Percentiles rank a stretch among this genome's conserved stretches.
Evolutionary conservation across 2,113 vertebrate genomes (phyloP).

Genomic region (Lagopus leucura): DNA sequence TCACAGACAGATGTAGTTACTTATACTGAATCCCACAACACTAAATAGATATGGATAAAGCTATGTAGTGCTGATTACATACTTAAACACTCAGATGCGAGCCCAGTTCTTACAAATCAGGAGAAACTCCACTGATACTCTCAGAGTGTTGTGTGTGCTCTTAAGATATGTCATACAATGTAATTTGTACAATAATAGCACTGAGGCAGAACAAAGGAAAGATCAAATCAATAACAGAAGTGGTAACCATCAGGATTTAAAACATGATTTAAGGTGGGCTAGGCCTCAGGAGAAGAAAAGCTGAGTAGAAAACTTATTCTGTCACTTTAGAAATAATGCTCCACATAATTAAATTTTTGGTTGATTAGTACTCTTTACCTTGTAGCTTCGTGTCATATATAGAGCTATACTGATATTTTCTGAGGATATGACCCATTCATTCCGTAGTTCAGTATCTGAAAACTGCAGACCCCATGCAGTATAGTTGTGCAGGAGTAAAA

Average conservation of each 20-base stretch:
- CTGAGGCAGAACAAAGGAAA: neutral
- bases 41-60: neutral
- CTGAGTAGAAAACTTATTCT: neutral
- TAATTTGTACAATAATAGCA: constrained; percentile 15
- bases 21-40: rapidly evolving
- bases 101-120: neutral
- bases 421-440: neutral
- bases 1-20: neutral
- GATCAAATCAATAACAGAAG: constrained; percentile 18
- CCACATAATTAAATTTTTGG: neutral
- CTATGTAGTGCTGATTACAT: neutral
- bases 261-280: neutral
- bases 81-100: neutral
- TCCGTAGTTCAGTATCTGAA: neutral
- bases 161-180: neutral
- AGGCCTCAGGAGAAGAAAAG: neutral
- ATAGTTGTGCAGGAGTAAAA: neutral
- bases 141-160: neutral
- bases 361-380: neutral
- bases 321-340: neutral
- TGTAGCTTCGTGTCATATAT: neutral
- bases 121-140: neutral
- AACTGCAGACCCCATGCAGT: rapidly evolving
- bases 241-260: neutral
- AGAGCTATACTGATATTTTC: neutral